phyloP scores from a whole-genome alignment of 2,113 vertebrate species.

The Formicarius rufipectus region DNA sequence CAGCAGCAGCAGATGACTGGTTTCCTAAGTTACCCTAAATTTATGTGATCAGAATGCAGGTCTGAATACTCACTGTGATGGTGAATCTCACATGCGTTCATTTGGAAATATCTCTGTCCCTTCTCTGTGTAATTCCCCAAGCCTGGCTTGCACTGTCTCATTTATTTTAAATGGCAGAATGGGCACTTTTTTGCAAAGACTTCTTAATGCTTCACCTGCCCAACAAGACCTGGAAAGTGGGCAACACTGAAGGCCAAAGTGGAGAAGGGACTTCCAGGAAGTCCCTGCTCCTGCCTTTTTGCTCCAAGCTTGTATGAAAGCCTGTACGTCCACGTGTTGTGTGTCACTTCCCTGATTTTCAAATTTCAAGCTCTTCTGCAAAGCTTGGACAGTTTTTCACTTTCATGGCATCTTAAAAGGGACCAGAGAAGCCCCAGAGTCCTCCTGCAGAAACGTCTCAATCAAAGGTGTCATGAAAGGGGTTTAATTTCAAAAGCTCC shows the following conservation, averaged over 20 bases:
- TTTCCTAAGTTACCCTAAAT: background rate
- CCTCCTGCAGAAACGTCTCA: background rate
- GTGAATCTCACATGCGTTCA: background rate
- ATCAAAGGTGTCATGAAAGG: constrained; percentile 53
- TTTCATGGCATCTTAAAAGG: constrained; percentile 29
- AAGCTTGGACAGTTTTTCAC: background rate
- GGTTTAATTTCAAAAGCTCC: constrained; percentile 54
- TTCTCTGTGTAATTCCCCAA: background rate
- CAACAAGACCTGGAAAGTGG: background rate
- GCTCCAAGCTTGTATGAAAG: accelerated
- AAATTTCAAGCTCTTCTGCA: background rate
- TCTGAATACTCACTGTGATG: background rate
- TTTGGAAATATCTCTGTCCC: accelerated
- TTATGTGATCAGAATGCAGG: background rate
- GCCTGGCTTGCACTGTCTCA: background rate
- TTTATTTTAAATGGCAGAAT: background rate
- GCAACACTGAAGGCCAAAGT: background rate
- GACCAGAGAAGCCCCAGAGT: background rate
- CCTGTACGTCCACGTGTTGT: background rate
- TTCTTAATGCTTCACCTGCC: background rate
- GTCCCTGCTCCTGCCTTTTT: background rate
- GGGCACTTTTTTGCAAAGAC: background rate
- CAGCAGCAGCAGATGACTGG: background rate
- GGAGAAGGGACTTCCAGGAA: background rate
- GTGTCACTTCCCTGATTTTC: background rate